Percentiles rank a stretch among this genome's conserved stretches.
Conservation (phyloP, 1,140 invertebrate species). For the Saccostrea cuccullata region DNA sequence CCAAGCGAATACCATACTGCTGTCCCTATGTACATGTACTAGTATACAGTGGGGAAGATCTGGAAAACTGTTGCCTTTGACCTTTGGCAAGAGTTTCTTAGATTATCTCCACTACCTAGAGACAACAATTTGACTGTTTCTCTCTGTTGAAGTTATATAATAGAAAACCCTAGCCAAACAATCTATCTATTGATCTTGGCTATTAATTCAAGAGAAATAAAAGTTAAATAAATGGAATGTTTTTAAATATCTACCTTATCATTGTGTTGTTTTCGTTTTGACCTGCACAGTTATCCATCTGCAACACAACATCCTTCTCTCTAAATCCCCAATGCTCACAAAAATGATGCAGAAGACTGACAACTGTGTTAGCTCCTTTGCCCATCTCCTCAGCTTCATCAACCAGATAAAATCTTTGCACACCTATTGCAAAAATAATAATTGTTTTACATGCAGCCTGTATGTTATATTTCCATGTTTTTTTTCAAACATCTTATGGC, state of each 20-base stretch:
- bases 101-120: conserved; percentile 46
- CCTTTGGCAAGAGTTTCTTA: conserved; percentile 41
- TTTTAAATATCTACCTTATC: conserved; percentile 57
- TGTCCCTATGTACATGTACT: too few relatives aligned
- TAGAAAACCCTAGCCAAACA: background rate
- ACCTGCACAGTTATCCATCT: conserved; percentile 65
- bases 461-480: conserved; percentile 26
- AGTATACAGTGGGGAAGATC: too few relatives aligned
- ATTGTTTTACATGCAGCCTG: conserved; percentile 32
- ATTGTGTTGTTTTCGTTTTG: conserved; percentile 68
- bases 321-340: conserved; percentile 62
- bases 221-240: too few relatives aligned
- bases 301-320: conserved; percentile 54
- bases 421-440: conserved; percentile 44
- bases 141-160: background rate
- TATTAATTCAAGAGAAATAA: background rate
- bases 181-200: background rate
- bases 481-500: background rate
- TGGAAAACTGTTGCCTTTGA: conserved; percentile 24
- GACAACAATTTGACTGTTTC: conserved; percentile 52
- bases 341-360: conserved; percentile 62
- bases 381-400: conserved; percentile 60
- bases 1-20: too few relatives aligned
- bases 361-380: conserved; percentile 65
- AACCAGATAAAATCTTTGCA: conserved; percentile 60